Conservation (phyloP, 2,113 vertebrate species). For the cattle (Bos taurus) region ARS-UCD2.0 NC_037329.1:51999001-51999500, state of each 20-base stretch:
- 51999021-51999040: not conserved
- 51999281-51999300: not conserved
- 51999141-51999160: not conserved
- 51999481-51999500: not conserved
- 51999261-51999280: not conserved
- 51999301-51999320: not conserved
- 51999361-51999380: too few species aligned
- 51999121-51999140: not conserved
- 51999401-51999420: too few species aligned
- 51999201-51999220: not conserved
- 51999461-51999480: not conserved
- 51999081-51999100: not conserved
- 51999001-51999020: not conserved
- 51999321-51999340: not conserved
- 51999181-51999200: not conserved
- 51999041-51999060: not conserved
- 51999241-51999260: not conserved
- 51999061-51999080: not conserved
- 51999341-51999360: not conserved
- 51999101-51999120: not conserved
- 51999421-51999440: too few species aligned
- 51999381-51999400: too few species aligned
- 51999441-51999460: too few species aligned
- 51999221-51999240: not conserved
- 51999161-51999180: not conserved